These are phyloP conservation scores for Potamilus streckersoni DNA, from an alignment of 1,140 invertebrate genomes.

Conservation along the genomic window DNA sequence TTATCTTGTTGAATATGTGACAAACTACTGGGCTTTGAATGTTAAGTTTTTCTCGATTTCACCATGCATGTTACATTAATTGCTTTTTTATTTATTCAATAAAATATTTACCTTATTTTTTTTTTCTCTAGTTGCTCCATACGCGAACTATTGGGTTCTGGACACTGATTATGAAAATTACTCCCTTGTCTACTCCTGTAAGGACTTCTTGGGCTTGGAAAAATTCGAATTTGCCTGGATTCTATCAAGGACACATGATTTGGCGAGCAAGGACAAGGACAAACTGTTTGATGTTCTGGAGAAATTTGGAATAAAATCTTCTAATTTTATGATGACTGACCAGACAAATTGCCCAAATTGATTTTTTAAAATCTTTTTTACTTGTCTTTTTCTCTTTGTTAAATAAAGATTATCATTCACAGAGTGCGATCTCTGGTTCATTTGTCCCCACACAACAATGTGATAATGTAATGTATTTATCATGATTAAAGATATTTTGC, in stretches of 20 bases:
- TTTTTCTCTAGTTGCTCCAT: slow-evolving; percentile 36
- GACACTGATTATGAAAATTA: slow-evolving; percentile 51
- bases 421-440: not conserved
- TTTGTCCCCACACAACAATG: too few species aligned
- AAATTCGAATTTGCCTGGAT: slow-evolving; percentile 54
- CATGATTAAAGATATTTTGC: too few species aligned
- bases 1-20: not conserved
- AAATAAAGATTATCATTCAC: not conserved
- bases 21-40: not conserved
- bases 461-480: too few species aligned
- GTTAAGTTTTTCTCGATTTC: not conserved
- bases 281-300: slow-evolving; percentile 18
- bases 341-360: slow-evolving; percentile 14
- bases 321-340: slow-evolving; percentile 9
- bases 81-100: too few species aligned
- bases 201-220: slow-evolving; percentile 29
- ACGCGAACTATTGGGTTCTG: slow-evolving; percentile 49
- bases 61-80: too few species aligned
- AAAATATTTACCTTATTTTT: not conserved
- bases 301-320: slow-evolving; percentile 7
- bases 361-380: not conserved
- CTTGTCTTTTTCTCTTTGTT: not conserved
- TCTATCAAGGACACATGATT: slow-evolving; percentile 28
- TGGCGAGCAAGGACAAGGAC: not conserved
- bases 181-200: slow-evolving; percentile 46